Evolutionary conservation across 2,888 invertebrate genomes (phyloP), one percentile per base, ranked within the genome.

Genomic region (Apomyelois bistriatella): DNA sequence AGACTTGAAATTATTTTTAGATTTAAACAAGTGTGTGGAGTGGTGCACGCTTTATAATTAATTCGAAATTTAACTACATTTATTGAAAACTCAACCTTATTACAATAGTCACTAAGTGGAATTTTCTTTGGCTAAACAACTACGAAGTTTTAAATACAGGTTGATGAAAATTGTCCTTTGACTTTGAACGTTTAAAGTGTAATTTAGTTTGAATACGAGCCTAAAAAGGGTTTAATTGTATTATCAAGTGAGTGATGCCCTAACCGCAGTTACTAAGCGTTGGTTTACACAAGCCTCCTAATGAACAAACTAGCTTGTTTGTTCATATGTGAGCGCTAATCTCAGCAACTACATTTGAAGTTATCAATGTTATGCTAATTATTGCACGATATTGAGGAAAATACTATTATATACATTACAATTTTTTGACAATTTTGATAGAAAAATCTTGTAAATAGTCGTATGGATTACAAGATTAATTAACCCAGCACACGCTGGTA

Each of bases 21-120:
- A 12, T 36, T 48, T 48, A 12, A 36, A 48, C 48, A 48, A 48
- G 48, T 48, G 48, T n/a, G 36, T 36, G 48, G 48, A 17, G 16
- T 48, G 37, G 22, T 48, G 48, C 48, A 48, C 37, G 37, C 48
- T 9, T 48, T 35, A 48, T 48, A 32, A 48, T 48, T 37, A 48
- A 48, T 48, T 48, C 37, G 1, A 48, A 37, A 48, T 37, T 37
- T 15, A 37, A 37, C 17, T 8, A 7, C 22, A 12, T 12, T 12
- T 12, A 22, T 48, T 46, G 15, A 16, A 46, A 10, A 15, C 32
- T 46, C 10, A 32, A 32, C 13, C 15, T 10, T 15, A 46, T 35
- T 15, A 0, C 0, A 1, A 10, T 4, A 0, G 9, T 0, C 0
- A 10, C 32, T 15, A 32, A 46, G 32, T 10, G 15, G 10, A 12